Evolutionary conservation across 2,888 invertebrate species (phyloP).

Genomic region (Perithous albicinctus): DNA sequence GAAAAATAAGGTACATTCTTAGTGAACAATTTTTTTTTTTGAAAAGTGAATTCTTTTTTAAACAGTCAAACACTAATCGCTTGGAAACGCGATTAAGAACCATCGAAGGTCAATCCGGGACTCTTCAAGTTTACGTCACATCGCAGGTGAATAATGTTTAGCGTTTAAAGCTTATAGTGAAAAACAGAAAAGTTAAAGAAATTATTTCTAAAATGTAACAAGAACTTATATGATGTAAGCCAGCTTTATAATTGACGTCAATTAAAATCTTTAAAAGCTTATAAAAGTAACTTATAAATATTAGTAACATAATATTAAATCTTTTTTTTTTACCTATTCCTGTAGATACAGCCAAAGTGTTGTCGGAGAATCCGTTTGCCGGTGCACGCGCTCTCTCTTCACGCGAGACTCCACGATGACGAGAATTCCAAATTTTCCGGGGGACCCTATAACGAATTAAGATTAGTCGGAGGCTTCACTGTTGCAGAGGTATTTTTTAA

Average conservation of each 20-base stretch:
- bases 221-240: no score
- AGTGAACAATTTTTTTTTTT: no score
- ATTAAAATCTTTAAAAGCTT: background rate
- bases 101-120: slow-evolving; percentile 92
- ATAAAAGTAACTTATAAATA: background rate
- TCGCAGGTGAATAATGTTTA: slow-evolving; percentile 86
- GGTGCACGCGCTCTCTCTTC: slow-evolving; percentile 92
- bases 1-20: no score
- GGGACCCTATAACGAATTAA: slow-evolving; percentile 80
- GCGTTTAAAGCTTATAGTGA: background rate
- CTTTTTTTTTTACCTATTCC: background rate
- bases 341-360: slow-evolving; percentile 90
- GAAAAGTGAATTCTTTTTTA: background rate
- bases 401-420: slow-evolving; percentile 89
- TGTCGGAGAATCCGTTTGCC: slow-evolving; percentile 89
- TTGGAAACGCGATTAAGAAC: slow-evolving; percentile 94
- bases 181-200: no score
- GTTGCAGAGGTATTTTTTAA: slow-evolving; percentile 78
- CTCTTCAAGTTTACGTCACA: slow-evolving; percentile 90
- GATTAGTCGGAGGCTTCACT: slow-evolving; percentile 80
- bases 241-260: no score
- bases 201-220: no score
- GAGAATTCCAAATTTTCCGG: slow-evolving; percentile 85
- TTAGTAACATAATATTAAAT: background rate
- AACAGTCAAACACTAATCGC: slow-evolving; percentile 90